These are phyloP conservation scores for Polypedilum pembai DNA, from an alignment of 1,140 invertebrate species.

Conservation along the genomic window DNA sequence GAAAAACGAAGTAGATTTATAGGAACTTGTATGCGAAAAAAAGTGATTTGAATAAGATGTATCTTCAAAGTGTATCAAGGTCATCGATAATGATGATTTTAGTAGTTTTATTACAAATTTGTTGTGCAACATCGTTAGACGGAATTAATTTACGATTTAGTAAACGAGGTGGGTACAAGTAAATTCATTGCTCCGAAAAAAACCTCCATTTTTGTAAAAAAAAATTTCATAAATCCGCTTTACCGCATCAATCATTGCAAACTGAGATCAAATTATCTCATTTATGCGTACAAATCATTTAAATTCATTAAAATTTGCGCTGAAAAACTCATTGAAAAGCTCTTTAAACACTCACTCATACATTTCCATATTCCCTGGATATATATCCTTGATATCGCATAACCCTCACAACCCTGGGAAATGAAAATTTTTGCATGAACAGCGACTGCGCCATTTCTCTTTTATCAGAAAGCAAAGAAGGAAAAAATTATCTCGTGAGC, in stretches of 20 bases:
- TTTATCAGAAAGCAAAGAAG: neutral
- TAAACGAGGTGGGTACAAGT: neutral
- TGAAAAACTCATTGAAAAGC: neutral
- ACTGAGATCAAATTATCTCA: neutral
- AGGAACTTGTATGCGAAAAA: neutral
- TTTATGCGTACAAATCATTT: neutral
- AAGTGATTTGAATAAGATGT: neutral
- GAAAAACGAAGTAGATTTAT: neutral
- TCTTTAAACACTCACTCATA: conserved; percentile 12
- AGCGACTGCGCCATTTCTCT: conserved; percentile 5
- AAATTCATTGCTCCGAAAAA: neutral
- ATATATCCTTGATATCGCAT: conserved; percentile 17
- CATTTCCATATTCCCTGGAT: conserved; percentile 25
- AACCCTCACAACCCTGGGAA: conserved; percentile 28
- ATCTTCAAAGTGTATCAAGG: conserved; percentile 11
- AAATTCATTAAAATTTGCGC: neutral
- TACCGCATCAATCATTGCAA: neutral
- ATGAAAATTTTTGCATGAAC: conserved; percentile 21
- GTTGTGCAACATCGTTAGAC: neutral
- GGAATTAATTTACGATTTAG: neutral
- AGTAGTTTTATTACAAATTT: neutral
- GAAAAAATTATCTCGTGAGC: neutral
- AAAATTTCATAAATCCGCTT: neutral
- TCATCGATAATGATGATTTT: conserved; percentile 5
- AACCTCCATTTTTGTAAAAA: neutral